These are phyloP conservation scores for Bicyclus anynana DNA, from an alignment of 1,140 invertebrate species.

Conservation along the genomic window DNA sequence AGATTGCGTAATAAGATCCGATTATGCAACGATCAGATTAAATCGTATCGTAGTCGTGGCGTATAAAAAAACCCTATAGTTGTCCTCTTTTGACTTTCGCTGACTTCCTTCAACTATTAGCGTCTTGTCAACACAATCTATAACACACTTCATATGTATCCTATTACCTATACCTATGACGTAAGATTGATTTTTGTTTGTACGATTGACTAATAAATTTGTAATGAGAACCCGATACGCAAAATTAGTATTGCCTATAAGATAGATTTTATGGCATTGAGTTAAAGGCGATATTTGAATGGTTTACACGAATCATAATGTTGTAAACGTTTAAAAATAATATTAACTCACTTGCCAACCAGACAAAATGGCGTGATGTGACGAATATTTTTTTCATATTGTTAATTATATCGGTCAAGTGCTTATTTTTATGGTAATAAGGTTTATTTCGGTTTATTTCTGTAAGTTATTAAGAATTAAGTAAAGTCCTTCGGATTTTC, in stretches of 20 bases:
- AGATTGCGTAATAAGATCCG: no score
- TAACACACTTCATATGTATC: not conserved
- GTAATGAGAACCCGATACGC: slow-evolving; percentile 13
- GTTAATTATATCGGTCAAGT: not conserved
- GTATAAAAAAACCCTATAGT: not conserved
- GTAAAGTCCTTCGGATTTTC: not conserved
- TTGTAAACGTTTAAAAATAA: slow-evolving; percentile 19
- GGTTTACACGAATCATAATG: not conserved
- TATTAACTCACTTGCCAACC: slow-evolving; percentile 12
- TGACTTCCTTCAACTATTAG: slow-evolving; percentile 18
- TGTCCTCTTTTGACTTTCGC: slow-evolving; percentile 18
- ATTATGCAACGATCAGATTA: not conserved
- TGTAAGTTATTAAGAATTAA: not conserved
- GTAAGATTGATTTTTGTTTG: slow-evolving; percentile 5
- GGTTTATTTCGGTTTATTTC: not conserved
- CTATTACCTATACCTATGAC: not conserved
- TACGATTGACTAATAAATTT: not conserved
- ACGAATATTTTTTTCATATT: not conserved
- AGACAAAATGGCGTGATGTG: slow-evolving; percentile 13
- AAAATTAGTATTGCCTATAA: not conserved
- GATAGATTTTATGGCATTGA: not conserved
- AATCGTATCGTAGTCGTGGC: not conserved
- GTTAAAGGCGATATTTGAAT: slow-evolving; percentile 13
- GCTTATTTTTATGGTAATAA: not conserved
- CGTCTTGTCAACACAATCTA: not conserved